A percentile compares a stretch with the other conserved stretches of the same genome.
Conservation (phyloP, 2,888 invertebrate species). For the Epinotia ramella region DNA sequence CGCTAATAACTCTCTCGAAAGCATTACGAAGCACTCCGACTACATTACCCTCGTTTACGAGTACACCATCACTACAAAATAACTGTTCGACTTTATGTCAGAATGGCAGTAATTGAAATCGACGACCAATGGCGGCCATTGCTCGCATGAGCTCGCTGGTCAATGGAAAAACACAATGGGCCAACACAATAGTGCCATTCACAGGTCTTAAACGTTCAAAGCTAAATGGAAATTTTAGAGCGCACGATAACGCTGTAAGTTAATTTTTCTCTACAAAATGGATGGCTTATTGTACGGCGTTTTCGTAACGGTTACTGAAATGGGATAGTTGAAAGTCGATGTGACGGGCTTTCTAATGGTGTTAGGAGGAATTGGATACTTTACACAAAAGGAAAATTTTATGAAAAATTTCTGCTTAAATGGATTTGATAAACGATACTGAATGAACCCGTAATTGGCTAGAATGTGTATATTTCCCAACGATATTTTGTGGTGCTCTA, state of each 20-base stretch:
- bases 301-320: constrained; percentile 28
- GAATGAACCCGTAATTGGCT: too few species aligned
- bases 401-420: too few species aligned
- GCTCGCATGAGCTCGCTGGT: constrained; percentile 70
- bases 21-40: constrained; percentile 36
- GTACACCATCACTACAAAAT: constrained; percentile 50
- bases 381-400: too few species aligned
- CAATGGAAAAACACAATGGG: constrained; percentile 82
- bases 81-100: constrained; percentile 68
- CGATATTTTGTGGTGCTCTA: too few species aligned
- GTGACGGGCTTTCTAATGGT: constrained; percentile 9
- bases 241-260: constrained; percentile 65
- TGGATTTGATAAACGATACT: too few species aligned
- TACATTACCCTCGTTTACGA: constrained; percentile 25
- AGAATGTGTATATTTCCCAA: too few species aligned
- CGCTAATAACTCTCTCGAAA: constrained; percentile 12
- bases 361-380: too few species aligned
- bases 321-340: constrained; percentile 7
- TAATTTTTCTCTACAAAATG: constrained; percentile 59
- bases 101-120: constrained; percentile 71
- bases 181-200: constrained; percentile 71
- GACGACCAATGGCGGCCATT: constrained; percentile 59
- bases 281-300: constrained; percentile 42
- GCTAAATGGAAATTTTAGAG: constrained; percentile 80
- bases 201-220: constrained; percentile 75